Base-by-base conservation (phyloP, 2,113 vertebrate genomes). In the Urocolius indicus region DNA sequence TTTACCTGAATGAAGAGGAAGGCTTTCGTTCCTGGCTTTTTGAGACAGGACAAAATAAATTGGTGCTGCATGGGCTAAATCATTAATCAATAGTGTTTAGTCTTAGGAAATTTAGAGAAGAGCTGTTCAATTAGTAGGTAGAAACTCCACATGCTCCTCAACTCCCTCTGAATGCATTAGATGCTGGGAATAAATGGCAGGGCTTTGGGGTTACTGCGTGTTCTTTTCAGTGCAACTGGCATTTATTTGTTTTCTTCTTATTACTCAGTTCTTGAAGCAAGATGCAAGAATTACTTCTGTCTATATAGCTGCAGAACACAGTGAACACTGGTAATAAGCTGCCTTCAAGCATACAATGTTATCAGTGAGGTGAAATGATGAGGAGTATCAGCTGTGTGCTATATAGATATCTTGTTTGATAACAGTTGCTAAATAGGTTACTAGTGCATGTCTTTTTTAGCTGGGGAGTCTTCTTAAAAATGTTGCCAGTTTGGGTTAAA, bases 51-150 rank as follows among this genome's bases (percentile, higher is more conserved):
- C 19, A 68, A 83, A 93, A 91, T 43, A 94, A 93, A 96, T 77
- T 14, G 11, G 72, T 95, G 66, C 46, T 97, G 66, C 66, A 29
- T 51, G 58, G 52, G 68, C 65, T 84, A 90, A 96, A 84, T 51
- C 32, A 89, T 61, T 30, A 96, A 96, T 96, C 91, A 73, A 88
- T 95, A 83, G n/a, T 85, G 91, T 91, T 94, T 97, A 74, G 80
- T 94, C 54, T 59, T 48, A 46, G 48, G 81, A 77, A 96, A 43
- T 78, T 73, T 81, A 45, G 36, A 93, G 63, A 49, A 79, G 48
- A 95, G 78, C 59, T 55, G n/a, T 94, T 97, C 83, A 96, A 68
- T 97, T 97, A 95, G 76, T 69, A 80, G 58, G 57, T 67, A 67
- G 89, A 93, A 92, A 32, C 17, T 36, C 58, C 36, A 21, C 38